Conservation (phyloP, 2,888 invertebrate species). For the Drosophila ustulata region DNA sequence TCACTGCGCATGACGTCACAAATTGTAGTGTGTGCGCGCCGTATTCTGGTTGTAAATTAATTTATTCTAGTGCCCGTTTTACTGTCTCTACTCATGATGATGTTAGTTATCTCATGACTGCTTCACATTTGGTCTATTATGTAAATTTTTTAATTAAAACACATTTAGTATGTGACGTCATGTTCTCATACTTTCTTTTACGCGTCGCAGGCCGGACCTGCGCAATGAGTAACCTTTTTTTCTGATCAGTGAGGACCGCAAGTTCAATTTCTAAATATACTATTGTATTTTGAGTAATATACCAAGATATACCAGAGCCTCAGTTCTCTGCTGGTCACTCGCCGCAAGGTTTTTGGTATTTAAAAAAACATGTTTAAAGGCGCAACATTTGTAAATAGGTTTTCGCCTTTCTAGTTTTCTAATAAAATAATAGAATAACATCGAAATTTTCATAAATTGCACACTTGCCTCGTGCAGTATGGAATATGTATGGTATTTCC, state of each 20-base stretch:
- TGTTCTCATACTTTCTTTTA: not conserved
- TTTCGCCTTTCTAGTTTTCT: not conserved
- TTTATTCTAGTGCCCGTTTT: not conserved
- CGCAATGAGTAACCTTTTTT: constrained; percentile 30
- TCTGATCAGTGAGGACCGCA: not conserved
- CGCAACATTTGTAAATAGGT: not conserved
- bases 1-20: constrained; percentile 60
- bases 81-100: not conserved
- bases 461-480: too few relatives aligned
- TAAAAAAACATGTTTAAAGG: not conserved
- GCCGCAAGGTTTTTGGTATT: not conserved
- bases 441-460: too few relatives aligned
- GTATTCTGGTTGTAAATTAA: not conserved
- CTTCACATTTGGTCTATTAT: not conserved
- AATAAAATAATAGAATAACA: too few relatives aligned
- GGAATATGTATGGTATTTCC: too few relatives aligned
- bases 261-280: not conserved
- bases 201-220: constrained; percentile 3
- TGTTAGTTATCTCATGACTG: not conserved
- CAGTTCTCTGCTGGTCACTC: not conserved
- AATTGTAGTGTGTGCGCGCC: constrained; percentile 5
- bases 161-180: constrained; percentile 35
- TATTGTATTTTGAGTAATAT: not conserved
- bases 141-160: not conserved
- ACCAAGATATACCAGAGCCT: not conserved